phyloP scores from a whole-genome alignment of 1,140 invertebrate species.

The Heterodera carotae region DNA sequence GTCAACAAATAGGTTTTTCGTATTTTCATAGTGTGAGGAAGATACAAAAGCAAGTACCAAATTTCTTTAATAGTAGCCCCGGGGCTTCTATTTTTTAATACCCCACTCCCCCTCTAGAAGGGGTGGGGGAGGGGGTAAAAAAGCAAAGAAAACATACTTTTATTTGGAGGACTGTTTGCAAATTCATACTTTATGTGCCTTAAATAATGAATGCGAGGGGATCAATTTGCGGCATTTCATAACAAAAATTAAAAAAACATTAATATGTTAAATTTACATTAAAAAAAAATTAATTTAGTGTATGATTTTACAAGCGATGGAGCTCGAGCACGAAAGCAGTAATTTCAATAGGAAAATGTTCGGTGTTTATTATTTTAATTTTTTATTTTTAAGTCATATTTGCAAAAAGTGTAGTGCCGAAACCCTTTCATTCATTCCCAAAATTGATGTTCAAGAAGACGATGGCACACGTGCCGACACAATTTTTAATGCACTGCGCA shows the following conservation, averaged over 20 bases:
- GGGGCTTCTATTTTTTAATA: too few species aligned
- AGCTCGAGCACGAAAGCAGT: neutral
- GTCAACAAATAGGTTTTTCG: too few species aligned
- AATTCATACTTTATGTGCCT: too few species aligned
- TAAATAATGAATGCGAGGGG: too few species aligned
- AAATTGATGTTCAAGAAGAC: neutral
- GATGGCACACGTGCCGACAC: neutral
- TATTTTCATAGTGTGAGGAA: too few species aligned
- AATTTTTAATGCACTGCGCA: neutral
- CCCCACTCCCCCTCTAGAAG: too few species aligned
- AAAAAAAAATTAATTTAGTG: neutral
- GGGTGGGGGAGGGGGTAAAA: too few species aligned
- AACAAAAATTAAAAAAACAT: neutral
- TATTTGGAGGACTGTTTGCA: too few species aligned
- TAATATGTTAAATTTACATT: neutral
- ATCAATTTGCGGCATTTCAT: neutral
- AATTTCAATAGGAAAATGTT: neutral
- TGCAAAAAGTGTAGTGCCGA: neutral
- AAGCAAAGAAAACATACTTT: too few species aligned
- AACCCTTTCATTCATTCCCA: neutral
- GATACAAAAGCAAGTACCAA: too few species aligned
- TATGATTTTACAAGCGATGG: neutral
- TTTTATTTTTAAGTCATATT: neutral
- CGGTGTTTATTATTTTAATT: neutral
- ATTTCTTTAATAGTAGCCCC: too few species aligned